Percentiles rank a stretch among this genome's conserved stretches.
These are phyloP conservation scores for Melinaea menophilus DNA, from an alignment of 2,888 invertebrate genomes.

Conservation along the genomic window DNA sequence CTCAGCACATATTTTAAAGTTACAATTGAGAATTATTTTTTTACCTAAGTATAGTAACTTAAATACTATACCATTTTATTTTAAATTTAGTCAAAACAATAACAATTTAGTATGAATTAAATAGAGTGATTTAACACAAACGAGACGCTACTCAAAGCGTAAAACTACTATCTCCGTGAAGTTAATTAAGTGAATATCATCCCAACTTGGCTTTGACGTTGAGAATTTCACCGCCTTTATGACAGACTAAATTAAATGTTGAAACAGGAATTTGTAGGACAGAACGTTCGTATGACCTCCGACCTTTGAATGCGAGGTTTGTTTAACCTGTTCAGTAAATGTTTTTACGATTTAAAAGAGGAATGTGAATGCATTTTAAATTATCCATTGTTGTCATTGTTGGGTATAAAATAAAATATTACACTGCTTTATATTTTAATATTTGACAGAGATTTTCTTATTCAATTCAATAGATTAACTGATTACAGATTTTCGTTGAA, in stretches of 20 bases:
- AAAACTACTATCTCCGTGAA: constrained; percentile 16
- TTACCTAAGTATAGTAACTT: too few species aligned
- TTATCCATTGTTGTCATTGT: too few species aligned
- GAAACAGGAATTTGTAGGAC: background rate
- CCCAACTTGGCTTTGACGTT: constrained; percentile 21
- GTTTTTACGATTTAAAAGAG: too few species aligned
- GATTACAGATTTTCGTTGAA: background rate
- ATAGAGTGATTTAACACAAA: constrained; percentile 9
- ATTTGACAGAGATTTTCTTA: too few species aligned
- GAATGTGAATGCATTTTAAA: too few species aligned
- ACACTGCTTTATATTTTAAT: too few species aligned
- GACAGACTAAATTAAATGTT: constrained; percentile 18
- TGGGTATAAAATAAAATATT: too few species aligned
- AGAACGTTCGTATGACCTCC: background rate
- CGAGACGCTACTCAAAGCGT: constrained; percentile 8
- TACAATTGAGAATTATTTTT: too few species aligned
- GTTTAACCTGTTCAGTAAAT: too few species aligned
- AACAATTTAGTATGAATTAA: background rate
- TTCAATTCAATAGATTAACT: background rate
- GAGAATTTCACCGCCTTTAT: constrained; percentile 15
- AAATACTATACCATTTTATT: too few species aligned
- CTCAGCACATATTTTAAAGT: too few species aligned
- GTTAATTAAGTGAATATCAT: constrained; percentile 22
- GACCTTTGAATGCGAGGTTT: background rate
- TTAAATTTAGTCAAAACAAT: too few species aligned